phyloP scores from a whole-genome alignment of 2,888 invertebrate species.

The Microctonus brassicae region DNA sequence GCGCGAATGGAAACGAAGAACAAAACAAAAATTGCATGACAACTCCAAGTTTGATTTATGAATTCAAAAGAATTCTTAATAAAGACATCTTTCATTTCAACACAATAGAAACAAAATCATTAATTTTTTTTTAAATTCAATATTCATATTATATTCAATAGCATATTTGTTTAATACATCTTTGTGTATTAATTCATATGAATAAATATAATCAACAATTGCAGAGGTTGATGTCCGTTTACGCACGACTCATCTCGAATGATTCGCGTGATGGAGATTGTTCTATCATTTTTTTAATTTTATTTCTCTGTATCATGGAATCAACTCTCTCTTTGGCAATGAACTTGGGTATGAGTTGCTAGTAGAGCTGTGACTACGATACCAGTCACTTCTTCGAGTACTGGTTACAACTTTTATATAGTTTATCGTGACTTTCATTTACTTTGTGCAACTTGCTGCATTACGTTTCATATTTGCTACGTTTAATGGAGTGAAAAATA shows the following conservation, averaged over 20 bases:
- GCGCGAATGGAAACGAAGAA: background rate
- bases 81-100: too few relatives aligned
- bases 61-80: too few relatives aligned
- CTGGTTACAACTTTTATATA: slow-evolving; percentile 16
- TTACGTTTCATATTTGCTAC: background rate
- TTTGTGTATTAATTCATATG: background rate
- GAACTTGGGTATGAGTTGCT: slow-evolving; percentile 61
- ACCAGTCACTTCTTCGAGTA: slow-evolving; percentile 53
- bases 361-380: slow-evolving; percentile 63
- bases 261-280: background rate
- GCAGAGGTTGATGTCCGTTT: slow-evolving; percentile 6
- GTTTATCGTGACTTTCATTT: slow-evolving; percentile 1
- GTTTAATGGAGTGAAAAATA: background rate
- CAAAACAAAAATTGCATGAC: background rate
- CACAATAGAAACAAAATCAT: too few relatives aligned
- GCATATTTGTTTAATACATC: background rate
- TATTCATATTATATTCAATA: too few relatives aligned
- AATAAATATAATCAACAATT: background rate
- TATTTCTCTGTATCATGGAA: slow-evolving; percentile 54
- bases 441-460: background rate
- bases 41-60: background rate
- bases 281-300: slow-evolving; percentile 29
- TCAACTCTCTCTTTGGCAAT: slow-evolving; percentile 66
- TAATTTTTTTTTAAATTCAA: too few relatives aligned
- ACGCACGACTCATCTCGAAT: background rate